Base-by-base conservation (phyloP, 1,140 invertebrate species). In the Pogonognathellus flavescens region DNA sequence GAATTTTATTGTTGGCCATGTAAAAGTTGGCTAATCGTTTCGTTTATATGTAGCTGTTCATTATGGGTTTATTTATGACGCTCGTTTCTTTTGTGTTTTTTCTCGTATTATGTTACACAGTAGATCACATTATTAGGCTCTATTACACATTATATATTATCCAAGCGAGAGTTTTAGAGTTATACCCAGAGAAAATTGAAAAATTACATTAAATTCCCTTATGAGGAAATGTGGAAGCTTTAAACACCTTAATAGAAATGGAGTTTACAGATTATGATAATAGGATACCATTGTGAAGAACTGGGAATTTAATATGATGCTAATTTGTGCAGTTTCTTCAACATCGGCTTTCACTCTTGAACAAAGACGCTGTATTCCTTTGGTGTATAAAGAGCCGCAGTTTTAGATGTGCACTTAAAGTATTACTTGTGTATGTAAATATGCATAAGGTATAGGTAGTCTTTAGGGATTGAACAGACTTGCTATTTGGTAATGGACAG, bases 161-260 rank as follows among this genome's bases (percentile, higher is more conserved):
- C 31, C 31, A 41, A 41, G 31, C 2, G 31, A 41, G 31, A 41
- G 53, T 55, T 55, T 55, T 11, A 55, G 53, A 14, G 11, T 55
- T 55, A 55, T 9, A 14, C 11, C n/a, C n/a, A n/a, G n/a, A n/a
- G n/a, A n/a, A 11, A 55, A 55, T 41, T 55, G 53, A 55, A 55
- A 55, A 14, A 55, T 55, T 55, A 14, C 11, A 55, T 55, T 55
- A 14, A 55, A 14, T 62, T 18, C 20, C 59, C 59, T 62, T 62
- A 62, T 55, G 18, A 20, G 18, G 59, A 20, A 62, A 62, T 62
- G 59, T 62, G n/a, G 59, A 60, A 62, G 53, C 53, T 11, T 55
- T 55, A 62, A 20, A 62, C 11, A 57, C 53, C n/a, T 57, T 57
- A n/a, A 57, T 3, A 13, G 53, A 57, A 57, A 57, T 62, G 18